Base-by-base conservation (phyloP, 30 jellyfish, hydroid and myxozoan genomes). In the Euphysa ruthae region DNA sequence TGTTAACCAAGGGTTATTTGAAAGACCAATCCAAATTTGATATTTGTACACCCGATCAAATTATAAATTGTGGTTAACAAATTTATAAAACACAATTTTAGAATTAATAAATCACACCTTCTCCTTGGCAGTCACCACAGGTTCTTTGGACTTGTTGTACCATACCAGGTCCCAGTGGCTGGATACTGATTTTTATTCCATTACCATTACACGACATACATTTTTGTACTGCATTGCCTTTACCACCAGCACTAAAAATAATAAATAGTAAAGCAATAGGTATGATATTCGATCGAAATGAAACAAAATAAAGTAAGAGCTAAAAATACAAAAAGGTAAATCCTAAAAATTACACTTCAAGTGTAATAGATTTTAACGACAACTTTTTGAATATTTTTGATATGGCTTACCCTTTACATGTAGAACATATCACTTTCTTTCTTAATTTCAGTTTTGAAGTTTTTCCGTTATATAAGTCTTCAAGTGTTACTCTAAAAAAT, bases 161-260 rank as follows among this genome's bases (percentile, higher is more conserved):
- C 99, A 90, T 90, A 1, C 99, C 99, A 46, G 99, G 99, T 13
- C 94, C 99, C 27, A 90, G 58, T 43, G 82, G 94, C 35, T 83
- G 81, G 25, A 90, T 61, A 56, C 94, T 88, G 29, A 88, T 69
- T 34, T 88, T 88, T 15, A 82, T 68, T 24, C 97, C 97, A 74
- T 87, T 42, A 0, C 97, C 97, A 22, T 92, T 83, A 73, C 97
- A 88, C 20, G 65, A 75, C 52, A 54, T 81, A 51, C 97, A 88
- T n/a, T 72, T 80, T 66, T 88, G 97, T 7, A 88, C 97, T n/a
- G 97, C 97, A 69, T 82, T 82, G 10, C 91, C 82, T 52, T 88
- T 88, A 1, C 97, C 97, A n/a, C 97, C 97, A 66, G 92, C 73
- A 15, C 97, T 87, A 31, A 12, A 63, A 26, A 31, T 16, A 4